phyloP scores from a whole-genome alignment of 2,888 invertebrate genomes.

The Antitype chi region DNA sequence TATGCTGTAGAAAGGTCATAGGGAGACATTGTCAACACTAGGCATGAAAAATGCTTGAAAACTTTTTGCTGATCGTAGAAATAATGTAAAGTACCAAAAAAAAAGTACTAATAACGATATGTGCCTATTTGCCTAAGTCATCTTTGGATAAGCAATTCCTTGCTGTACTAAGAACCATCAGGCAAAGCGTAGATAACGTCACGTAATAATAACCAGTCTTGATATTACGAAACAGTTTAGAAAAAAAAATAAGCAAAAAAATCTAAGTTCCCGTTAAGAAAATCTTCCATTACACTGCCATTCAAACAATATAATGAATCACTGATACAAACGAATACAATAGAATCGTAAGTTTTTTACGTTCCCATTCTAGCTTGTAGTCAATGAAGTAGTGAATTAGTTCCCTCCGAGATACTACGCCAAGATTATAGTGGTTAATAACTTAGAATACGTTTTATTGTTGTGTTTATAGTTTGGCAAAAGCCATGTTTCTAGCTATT shows the following conservation, averaged over 20 bases:
- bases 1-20: background rate
- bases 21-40: background rate
- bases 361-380: slow-evolving; percentile 17
- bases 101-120: background rate
- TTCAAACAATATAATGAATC: slow-evolving; percentile 38
- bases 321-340: slow-evolving; percentile 39
- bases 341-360: slow-evolving; percentile 39
- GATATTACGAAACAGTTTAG: background rate
- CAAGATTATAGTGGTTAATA: slow-evolving; percentile 45
- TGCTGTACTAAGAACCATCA: background rate
- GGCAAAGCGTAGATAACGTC: background rate
- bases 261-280: background rate
- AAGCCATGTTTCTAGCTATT: background rate
- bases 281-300: slow-evolving; percentile 20
- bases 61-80: background rate
- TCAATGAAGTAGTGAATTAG: slow-evolving; percentile 48
- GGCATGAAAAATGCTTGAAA: background rate
- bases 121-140: background rate
- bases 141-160: background rate
- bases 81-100: background rate
- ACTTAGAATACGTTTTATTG: slow-evolving; percentile 13
- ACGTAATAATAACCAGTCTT: background rate
- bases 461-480: slow-evolving; percentile 6
- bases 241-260: background rate
- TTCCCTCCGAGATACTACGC: slow-evolving; percentile 46